These are phyloP conservation scores for Pheosia tremula DNA, from an alignment of 2,888 invertebrate species.

Conservation along the genomic window DNA sequence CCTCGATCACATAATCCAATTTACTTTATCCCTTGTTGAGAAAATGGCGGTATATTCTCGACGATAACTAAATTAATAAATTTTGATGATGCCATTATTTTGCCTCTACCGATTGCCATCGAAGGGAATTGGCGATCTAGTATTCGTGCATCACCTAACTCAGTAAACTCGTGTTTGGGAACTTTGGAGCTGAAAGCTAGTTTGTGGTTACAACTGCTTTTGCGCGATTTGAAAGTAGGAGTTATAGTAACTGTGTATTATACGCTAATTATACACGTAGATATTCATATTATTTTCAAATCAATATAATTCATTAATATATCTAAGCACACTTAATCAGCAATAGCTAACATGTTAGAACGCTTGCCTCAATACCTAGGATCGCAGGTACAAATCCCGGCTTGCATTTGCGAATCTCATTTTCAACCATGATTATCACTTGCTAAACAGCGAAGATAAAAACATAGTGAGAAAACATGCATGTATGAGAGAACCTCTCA, in stretches of 20 bases:
- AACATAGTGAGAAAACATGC: too few relatives aligned
- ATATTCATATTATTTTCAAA: too few relatives aligned
- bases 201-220: neutral
- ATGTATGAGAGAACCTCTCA: too few relatives aligned
- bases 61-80: conserved; percentile 69
- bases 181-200: conserved; percentile 9
- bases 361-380: too few relatives aligned
- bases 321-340: too few relatives aligned
- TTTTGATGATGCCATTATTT: conserved; percentile 62
- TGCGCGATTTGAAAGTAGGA: neutral
- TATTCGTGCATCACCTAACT: conserved; percentile 7
- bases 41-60: conserved; percentile 65
- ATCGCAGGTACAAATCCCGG: too few relatives aligned
- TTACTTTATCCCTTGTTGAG: conserved; percentile 66
- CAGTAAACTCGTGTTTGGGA: conserved; percentile 15
- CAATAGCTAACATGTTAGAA: too few relatives aligned
- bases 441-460: too few relatives aligned
- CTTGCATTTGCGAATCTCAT: too few relatives aligned
- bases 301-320: too few relatives aligned
- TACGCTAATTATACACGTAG: too few relatives aligned
- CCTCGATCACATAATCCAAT: conserved; percentile 69
- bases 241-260: neutral
- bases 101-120: conserved; percentile 42
- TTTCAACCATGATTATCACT: too few relatives aligned
- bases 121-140: conserved; percentile 21